Evolutionary conservation across 2,888 invertebrate species (phyloP).

Genomic region (Dromius quadrimaculatus): DNA sequence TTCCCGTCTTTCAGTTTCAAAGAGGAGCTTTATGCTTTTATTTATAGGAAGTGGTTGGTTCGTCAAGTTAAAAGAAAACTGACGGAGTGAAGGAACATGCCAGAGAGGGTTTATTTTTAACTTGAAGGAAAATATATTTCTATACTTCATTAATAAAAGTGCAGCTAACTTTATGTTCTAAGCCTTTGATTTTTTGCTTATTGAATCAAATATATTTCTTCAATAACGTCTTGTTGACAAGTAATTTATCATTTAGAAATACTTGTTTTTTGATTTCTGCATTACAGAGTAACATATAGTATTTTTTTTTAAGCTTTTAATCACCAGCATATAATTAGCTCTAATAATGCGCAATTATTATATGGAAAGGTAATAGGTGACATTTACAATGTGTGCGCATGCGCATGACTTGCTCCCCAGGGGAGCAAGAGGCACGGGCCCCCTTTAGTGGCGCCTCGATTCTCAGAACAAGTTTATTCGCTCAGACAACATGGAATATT

Average conservation of each 20-base stretch:
- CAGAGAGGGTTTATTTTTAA: no score
- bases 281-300: no score
- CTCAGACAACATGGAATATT: slow-evolving; percentile 50
- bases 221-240: no score
- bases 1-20: not conserved
- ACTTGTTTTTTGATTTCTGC: no score
- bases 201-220: no score
- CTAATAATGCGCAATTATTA: slow-evolving; percentile 32
- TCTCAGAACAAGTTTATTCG: slow-evolving; percentile 50
- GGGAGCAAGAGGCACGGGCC: slow-evolving; percentile 1
- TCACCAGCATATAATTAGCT: slow-evolving; percentile 33
- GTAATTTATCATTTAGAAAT: no score
- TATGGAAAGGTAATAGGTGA: slow-evolving; percentile 37
- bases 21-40: slow-evolving; percentile 1
- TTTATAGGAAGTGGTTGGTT: slow-evolving; percentile 26
- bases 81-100: no score
- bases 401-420: slow-evolving; percentile 2
- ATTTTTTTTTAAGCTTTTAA: not conserved
- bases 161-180: no score
- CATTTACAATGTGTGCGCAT: slow-evolving; percentile 8
- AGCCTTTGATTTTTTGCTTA: no score
- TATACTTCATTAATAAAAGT: no score
- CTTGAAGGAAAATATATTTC: no score
- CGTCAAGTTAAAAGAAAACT: no score
- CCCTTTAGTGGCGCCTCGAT: slow-evolving; percentile 31